phyloP scores from a whole-genome alignment of 2,797 vertebrate genomes.

The Oryzias dopingdopingensis region DNA sequence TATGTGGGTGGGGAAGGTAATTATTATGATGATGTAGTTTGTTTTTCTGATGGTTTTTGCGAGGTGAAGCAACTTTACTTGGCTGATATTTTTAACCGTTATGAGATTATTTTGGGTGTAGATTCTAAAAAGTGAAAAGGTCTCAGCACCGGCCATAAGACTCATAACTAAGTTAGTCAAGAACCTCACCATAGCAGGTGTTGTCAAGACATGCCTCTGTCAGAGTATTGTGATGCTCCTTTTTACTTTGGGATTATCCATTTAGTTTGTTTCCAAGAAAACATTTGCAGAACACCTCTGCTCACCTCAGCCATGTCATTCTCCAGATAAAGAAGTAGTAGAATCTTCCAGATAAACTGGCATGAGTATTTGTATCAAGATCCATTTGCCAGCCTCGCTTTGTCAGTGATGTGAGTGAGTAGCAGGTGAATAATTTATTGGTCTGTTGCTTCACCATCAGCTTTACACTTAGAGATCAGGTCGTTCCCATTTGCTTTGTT shows the following conservation, averaged over 20 bases:
- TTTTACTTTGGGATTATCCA: not conserved
- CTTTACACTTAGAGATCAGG: constrained; percentile 22
- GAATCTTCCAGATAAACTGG: constrained; percentile 29
- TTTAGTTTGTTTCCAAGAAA: not conserved
- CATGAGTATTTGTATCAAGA: constrained; percentile 11
- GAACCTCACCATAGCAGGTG: not conserved
- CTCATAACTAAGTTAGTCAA: not conserved
- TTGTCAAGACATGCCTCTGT: not conserved
- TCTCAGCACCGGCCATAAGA: not conserved
- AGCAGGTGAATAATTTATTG: constrained; percentile 55
- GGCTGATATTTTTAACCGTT: constrained; percentile 28
- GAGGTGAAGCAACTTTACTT: constrained; percentile 15
- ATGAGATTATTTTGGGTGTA: constrained; percentile 31
- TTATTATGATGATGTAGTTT: constrained; percentile 50
- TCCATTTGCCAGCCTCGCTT: constrained; percentile 13
- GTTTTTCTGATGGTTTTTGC: constrained; percentile 55
- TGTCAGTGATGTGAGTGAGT: constrained; percentile 20
- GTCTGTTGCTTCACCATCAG: constrained; percentile 30
- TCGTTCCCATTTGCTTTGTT: constrained; percentile 6
- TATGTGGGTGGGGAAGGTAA: constrained; percentile 42
- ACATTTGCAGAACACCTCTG: not conserved
- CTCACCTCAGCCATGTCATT: constrained; percentile 1
- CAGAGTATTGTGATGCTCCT: not conserved
- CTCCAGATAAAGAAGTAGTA: not conserved
- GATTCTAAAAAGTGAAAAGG: constrained; percentile 10